Conservation (phyloP, 1,140 invertebrate genomes). For the Bursaphelenchus mucronatus region DNA sequence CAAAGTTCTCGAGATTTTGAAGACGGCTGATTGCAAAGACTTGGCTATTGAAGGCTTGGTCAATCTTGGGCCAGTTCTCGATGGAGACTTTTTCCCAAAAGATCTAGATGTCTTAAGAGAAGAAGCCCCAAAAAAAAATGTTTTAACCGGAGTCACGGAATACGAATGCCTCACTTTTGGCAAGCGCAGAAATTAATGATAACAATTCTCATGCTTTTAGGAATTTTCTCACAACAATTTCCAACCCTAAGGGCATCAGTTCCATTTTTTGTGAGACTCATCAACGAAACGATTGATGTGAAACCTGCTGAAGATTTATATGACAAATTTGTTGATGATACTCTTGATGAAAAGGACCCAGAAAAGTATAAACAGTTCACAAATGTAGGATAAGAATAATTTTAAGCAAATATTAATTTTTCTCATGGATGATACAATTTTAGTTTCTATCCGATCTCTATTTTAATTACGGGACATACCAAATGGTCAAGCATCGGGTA, state of each 20-base stretch:
- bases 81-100: slow-evolving; percentile 55
- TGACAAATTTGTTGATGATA: background rate
- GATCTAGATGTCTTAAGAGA: slow-evolving; percentile 38
- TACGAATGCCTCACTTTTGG: slow-evolving; percentile 42
- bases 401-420: too few species aligned
- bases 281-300: too few species aligned
- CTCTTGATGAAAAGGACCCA: too few species aligned
- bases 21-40: slow-evolving; percentile 23
- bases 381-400: too few species aligned
- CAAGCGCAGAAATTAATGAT: slow-evolving; percentile 1
- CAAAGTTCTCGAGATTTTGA: slow-evolving; percentile 2
- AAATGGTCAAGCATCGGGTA: slow-evolving; percentile 13
- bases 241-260: background rate
- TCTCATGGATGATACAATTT: too few species aligned
- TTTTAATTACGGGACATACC: slow-evolving; percentile 28
- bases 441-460: slow-evolving; percentile 26
- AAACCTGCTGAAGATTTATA: too few species aligned
- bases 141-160: slow-evolving; percentile 39
- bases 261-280: background rate
- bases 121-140: slow-evolving; percentile 42
- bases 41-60: slow-evolving; percentile 37
- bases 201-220: too few species aligned
- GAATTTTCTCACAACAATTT: background rate
- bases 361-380: too few species aligned
- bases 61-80: slow-evolving; percentile 38